These are phyloP conservation scores for Drosophila anomalata DNA, from an alignment of 2,888 invertebrate genomes.

Conservation along the genomic window DNA sequence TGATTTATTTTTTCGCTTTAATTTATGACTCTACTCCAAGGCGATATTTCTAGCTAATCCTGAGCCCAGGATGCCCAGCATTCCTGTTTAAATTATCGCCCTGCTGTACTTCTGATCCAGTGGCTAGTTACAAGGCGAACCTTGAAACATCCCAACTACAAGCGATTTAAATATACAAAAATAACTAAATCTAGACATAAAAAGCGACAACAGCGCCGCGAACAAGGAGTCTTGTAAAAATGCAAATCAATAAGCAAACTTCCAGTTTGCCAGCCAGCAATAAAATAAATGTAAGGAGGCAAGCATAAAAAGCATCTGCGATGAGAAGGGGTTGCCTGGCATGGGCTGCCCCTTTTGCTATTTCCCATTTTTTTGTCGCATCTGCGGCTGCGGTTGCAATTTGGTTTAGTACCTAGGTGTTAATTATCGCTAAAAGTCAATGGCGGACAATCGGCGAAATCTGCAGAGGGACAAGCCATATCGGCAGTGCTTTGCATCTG, in stretches of 20 bases:
- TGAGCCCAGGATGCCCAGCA: conserved; percentile 24
- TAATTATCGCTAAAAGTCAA: conserved; percentile 79
- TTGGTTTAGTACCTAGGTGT: conserved; percentile 75
- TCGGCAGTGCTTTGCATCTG: conserved; percentile 51
- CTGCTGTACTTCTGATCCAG: conserved; percentile 36
- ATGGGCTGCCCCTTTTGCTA: neutral
- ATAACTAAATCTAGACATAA: conserved; percentile 63
- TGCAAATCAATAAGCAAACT: conserved; percentile 75
- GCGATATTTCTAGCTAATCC: conserved; percentile 37
- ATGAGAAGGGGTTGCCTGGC: neutral
- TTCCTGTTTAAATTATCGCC: conserved; percentile 42
- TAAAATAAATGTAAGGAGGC: conserved; percentile 72
- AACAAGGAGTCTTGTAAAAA: conserved; percentile 67
- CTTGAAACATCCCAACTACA: conserved; percentile 39
- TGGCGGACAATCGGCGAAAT: conserved; percentile 74
- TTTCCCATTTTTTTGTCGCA: conserved; percentile 46
- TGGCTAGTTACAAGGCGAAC: conserved; percentile 23
- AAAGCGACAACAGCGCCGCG: conserved; percentile 55
- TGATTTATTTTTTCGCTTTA: conserved; percentile 36
- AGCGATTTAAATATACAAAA: conserved; percentile 74
- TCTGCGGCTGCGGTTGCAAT: conserved; percentile 52
- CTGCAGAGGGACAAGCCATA: conserved; percentile 61
- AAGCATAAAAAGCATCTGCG: conserved; percentile 57
- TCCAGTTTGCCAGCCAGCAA: conserved; percentile 71
- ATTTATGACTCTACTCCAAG: conserved; percentile 37